phyloP scores from a whole-genome alignment of 2,797 vertebrate genomes.

The Chaetodon trifasciatus region DNA sequence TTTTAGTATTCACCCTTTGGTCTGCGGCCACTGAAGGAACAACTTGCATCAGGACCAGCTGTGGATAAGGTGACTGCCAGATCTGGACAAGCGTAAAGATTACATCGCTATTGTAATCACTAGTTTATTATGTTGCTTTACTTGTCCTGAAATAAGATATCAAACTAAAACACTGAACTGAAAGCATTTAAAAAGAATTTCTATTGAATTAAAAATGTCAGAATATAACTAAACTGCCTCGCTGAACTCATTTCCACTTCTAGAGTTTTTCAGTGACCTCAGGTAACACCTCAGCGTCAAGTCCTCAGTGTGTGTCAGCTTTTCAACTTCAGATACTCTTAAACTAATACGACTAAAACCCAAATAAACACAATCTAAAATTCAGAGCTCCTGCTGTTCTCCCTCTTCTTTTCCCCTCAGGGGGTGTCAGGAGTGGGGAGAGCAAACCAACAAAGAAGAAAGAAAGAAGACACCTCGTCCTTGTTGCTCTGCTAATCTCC shows the following conservation, averaged over 20 bases:
- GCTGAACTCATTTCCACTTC: neutral
- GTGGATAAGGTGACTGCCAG: slow-evolving; percentile 11
- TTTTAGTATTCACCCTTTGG: slow-evolving; percentile 50
- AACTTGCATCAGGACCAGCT: slow-evolving; percentile 53
- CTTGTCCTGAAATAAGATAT: neutral
- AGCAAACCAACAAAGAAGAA: slow-evolving; percentile 33
- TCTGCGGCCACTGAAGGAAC: slow-evolving; percentile 13
- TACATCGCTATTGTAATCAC: neutral
- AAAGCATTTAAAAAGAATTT: neutral
- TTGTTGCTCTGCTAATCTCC: slow-evolving; percentile 26
- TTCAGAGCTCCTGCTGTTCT: slow-evolving; percentile 26
- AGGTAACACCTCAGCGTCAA: slow-evolving; percentile 26
- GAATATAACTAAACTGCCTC: neutral
- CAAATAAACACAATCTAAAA: slow-evolving; percentile 48
- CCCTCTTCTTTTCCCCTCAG: slow-evolving; percentile 33
- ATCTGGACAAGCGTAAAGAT: neutral
- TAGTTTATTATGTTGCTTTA: neutral
- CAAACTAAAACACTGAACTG: neutral
- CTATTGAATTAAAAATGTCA: neutral
- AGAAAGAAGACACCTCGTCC: slow-evolving; percentile 39
- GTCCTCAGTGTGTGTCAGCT: neutral
- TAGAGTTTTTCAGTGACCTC: neutral
- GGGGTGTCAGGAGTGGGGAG: slow-evolving; percentile 2
- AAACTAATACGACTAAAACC: slow-evolving; percentile 34
- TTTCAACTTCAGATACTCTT: slow-evolving; percentile 19